phyloP scores from a whole-genome alignment of 2,113 vertebrate genomes.

The Montifringilla adamsi region DNA sequence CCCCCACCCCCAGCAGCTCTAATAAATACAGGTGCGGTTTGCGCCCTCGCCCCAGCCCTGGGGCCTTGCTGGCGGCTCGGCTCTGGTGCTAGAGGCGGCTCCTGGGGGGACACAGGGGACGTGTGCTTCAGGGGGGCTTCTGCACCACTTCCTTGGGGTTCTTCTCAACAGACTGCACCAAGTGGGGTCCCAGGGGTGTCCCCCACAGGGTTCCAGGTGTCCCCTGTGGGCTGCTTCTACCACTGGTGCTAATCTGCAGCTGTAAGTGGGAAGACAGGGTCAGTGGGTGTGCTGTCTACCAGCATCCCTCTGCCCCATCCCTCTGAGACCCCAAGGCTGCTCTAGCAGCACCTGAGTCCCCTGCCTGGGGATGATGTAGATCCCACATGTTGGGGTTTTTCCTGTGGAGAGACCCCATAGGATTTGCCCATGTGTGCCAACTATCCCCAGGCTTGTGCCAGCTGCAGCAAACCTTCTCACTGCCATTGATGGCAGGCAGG shows the following conservation, averaged over 20 bases:
- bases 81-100: not conserved
- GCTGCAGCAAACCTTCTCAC: fast-evolving
- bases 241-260: not conserved
- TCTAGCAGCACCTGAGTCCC: not conserved
- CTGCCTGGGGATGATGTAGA: fast-evolving
- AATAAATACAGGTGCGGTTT: not conserved
- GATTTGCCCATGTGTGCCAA: not conserved
- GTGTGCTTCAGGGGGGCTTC: not conserved
- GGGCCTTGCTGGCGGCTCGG: fast-evolving
- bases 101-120: not conserved
- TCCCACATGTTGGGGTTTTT: not conserved
- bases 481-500: not conserved
- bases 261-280: not conserved
- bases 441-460: not conserved
- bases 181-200: not conserved
- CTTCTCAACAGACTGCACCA: not conserved
- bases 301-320: not conserved
- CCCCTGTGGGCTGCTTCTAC: not conserved
- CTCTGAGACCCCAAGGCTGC: not conserved
- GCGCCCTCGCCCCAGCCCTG: fast-evolving
- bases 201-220: not conserved
- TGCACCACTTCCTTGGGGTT: not conserved
- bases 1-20: slow-evolving; percentile 4
- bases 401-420: not conserved
- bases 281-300: fast-evolving